Percentiles rank a stretch among this genome's conserved stretches.
These are phyloP conservation scores for Caenorhabditis inopinata DNA, from an alignment of 1,140 invertebrate species.

Conservation along the genomic window DNA sequence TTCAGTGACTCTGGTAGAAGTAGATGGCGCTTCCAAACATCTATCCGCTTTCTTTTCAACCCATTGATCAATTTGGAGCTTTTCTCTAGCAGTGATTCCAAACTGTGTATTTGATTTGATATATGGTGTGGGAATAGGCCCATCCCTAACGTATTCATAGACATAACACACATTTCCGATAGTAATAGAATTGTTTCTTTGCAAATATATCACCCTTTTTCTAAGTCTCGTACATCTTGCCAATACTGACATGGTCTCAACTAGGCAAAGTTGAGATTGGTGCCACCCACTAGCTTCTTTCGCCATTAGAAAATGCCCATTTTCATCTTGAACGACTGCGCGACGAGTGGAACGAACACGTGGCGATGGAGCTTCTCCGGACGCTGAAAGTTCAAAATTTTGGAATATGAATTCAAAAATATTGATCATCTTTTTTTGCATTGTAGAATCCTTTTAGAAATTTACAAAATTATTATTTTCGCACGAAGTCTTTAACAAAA, in stretches of 20 bases:
- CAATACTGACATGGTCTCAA: constrained; percentile 39
- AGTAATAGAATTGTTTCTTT: constrained; percentile 6
- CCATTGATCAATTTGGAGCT: background rate
- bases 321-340: background rate
- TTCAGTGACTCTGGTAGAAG: background rate
- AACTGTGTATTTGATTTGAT: background rate
- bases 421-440: too few species aligned
- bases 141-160: constrained; percentile 39
- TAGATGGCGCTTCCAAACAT: background rate
- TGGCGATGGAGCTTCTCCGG: background rate
- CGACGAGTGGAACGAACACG: background rate
- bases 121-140: background rate
- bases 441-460: too few species aligned
- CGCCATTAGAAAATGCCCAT: background rate
- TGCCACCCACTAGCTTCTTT: constrained; percentile 22
- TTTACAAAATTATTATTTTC: too few species aligned
- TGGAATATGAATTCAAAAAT: too few species aligned
- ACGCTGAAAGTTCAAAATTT: background rate
- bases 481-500: too few species aligned
- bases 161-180: constrained; percentile 38
- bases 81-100: background rate
- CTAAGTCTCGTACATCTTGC: constrained; percentile 33
- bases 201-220: constrained; percentile 39
- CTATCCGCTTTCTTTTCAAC: background rate
- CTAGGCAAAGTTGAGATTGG: constrained; percentile 1